Evolutionary conservation across 2,113 vertebrate species (phyloP).

Genomic region (Motacilla alba): DNA sequence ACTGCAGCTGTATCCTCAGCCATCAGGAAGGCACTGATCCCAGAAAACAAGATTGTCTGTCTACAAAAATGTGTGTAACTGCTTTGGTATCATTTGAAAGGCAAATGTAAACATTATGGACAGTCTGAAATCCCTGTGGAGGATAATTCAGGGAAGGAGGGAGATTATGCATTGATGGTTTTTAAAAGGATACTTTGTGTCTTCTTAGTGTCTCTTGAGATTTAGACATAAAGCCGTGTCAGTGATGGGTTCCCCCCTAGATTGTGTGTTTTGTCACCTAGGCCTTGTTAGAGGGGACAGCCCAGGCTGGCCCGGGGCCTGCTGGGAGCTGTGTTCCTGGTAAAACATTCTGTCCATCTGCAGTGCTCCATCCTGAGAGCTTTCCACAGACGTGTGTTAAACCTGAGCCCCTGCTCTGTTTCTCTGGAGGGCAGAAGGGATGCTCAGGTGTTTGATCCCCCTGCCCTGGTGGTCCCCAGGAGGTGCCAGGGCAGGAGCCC

Average conservation of each 20-base stretch:
- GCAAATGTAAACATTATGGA: neutral
- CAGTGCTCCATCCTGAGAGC: neutral
- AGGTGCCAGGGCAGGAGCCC: neutral
- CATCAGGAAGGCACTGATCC: neutral
- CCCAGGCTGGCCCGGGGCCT: neutral
- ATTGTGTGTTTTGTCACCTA: neutral
- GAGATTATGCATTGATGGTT: neutral
- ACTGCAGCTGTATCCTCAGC: neutral
- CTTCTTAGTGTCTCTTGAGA: neutral
- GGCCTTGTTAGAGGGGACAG: neutral
- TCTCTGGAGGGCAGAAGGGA: neutral
- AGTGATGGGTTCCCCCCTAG: neutral
- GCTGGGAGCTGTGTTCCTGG: neutral
- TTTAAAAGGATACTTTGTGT: neutral
- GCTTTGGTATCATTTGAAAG: neutral
- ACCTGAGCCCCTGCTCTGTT: neutral
- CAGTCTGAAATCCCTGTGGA: neutral
- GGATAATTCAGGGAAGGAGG: neutral
- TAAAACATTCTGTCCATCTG: neutral
- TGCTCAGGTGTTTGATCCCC: neutral
- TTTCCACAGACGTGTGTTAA: rapidly evolving
- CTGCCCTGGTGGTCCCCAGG: neutral
- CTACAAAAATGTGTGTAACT: neutral
- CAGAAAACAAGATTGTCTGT: neutral
- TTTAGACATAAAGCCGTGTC: neutral